Base-by-base conservation (phyloP, 2,888 invertebrate species). In the Anoplius nigerrimus region DNA sequence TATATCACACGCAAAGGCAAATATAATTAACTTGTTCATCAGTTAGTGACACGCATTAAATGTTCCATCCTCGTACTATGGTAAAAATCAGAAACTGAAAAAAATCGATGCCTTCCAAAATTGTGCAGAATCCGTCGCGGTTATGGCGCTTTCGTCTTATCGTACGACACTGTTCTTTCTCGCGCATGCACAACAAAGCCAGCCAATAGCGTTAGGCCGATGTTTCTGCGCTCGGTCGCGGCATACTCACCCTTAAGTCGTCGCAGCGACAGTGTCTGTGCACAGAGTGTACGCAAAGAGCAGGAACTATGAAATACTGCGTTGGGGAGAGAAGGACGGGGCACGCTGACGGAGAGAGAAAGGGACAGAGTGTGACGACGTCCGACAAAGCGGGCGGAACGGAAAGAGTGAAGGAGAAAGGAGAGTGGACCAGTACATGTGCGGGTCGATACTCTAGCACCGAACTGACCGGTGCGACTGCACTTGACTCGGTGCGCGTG, bases 401-500 rank as follows among this genome's bases (percentile, higher is more conserved):
- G 62, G 56, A 53, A 62, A 8, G 27, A 34, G 54, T 56, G 68
- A 71, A 56, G 71, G 66, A 75, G 70, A 69, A 77, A 78, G 70
- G 79, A 76, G 75, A 75, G 54, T 65, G 58, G 72, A 73, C 58
- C 62, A 66, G 61, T 71, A 73, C 69, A 76, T 69, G 72, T 67
- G 66, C 81, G 80, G 85, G 85, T 86, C 86, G 87, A 87, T 86
- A 87, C 82, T 84, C 85, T 74, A 74, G 85, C 79, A 83, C 84
- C 69, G 69, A 66, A 67, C 46, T 60, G 61, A 72, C 27, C 62
- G 66, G 84, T 84, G 67, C 82, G 58, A 24, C 54, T 62, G 85
- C 61, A 81, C 85, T 51, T 46, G 27, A 16, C 2, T 42, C 42
- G 57, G 86, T 85, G 27, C 86, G 22, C 34, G 5, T 59, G 85